Evolutionary conservation across 1,140 invertebrate genomes (phyloP), one percentile per base, ranked within the genome.

Genomic region (Limonius californicus): DNA sequence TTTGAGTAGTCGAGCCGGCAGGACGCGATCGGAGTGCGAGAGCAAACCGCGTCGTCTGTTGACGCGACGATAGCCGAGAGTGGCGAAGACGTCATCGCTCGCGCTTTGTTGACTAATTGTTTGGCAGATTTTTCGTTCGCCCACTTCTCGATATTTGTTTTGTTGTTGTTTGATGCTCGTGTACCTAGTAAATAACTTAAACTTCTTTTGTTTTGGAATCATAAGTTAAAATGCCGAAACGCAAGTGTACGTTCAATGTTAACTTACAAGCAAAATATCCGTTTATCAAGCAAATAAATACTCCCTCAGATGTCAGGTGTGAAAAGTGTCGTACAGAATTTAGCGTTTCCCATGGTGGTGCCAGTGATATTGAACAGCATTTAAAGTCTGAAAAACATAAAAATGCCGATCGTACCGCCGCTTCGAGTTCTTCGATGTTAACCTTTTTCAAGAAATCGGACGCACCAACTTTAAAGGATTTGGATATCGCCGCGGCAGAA

Each of bases 311-410:
- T 59, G 71, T 72, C 30, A 70, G 54, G 65, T 73, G 69, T 58
- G 67, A 72, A 66, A 75, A 72, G 68, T 76, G 72, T 69, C 64
- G 64, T 54, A 68, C 72, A 64, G 65, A 70, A 54, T 73, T 73
- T 66, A 69, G 59, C 69, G 63, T 73, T 69, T 54, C 61, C 54
- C 64, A 73, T 64, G 63, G 73, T 61, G 71, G 74, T 67, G 66
- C 57, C 47, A 42, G 68, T 64, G 73, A 75, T 68, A 75, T 76
- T 70, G 63, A 74, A 68, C 65, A 72, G 47, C 72, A 74, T 72
- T 65, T 74, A 67, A 75, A 71, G 57, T 70, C 70, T 59, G 65
- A 72, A 66, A 76, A 74, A 73, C 68, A 75, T 65, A 75, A 67
- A 68, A 56, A 65, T 66, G 57, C 71, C 45, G 72, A 74, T 66